Evolutionary conservation across 2,888 invertebrate genomes (phyloP), one percentile per base, ranked within the genome.

Genomic region (Saturnia pavonia): DNA sequence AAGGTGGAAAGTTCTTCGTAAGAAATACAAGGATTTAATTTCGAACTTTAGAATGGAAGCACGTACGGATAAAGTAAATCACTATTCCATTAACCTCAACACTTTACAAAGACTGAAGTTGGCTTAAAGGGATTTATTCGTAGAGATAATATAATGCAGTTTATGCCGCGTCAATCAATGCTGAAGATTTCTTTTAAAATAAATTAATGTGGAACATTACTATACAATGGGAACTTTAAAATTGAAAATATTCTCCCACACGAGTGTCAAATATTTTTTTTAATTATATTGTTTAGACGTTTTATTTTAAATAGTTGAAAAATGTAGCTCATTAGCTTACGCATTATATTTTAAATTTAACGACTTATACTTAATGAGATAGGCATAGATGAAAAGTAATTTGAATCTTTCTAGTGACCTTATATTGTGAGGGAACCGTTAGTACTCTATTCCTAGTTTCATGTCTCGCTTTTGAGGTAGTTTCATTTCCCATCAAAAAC

Each of bases 61-160:
- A 74, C 74, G 73, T 77, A 70, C 70, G 76, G 75, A 77, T 75
- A 73, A 77, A 77, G 73, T 79, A 78, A 80, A 81, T 80, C 74
- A 77, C 72, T 77, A 77, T 78, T 82, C 78, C 76, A 80, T 80
- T 82, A 81, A 78, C 78, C 70, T 70, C 70, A 75, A 74, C 75
- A 76, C 71, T n/a, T n/a, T 71, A 75, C 72, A 74, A 78, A 75
- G 72, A 74, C 75, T 75, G 66, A 76, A 78, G 75, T 77, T 81
- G 78, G 72, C 74, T 76, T 74, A 75, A 73, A 70, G 70, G 70
- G 74, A 77, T 81, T 83, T 81, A 78, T 77, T 76, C 72, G 74
- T 72, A 16, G 54, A 73, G 76, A 79, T 81, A 79, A 81, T 81
- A 80, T 81, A 82, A 82, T 77, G 75, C 76, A 79, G 74, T 81